Base-by-base conservation (phyloP, 2,113 vertebrate species). In the Corvus moneduloides region DNA sequence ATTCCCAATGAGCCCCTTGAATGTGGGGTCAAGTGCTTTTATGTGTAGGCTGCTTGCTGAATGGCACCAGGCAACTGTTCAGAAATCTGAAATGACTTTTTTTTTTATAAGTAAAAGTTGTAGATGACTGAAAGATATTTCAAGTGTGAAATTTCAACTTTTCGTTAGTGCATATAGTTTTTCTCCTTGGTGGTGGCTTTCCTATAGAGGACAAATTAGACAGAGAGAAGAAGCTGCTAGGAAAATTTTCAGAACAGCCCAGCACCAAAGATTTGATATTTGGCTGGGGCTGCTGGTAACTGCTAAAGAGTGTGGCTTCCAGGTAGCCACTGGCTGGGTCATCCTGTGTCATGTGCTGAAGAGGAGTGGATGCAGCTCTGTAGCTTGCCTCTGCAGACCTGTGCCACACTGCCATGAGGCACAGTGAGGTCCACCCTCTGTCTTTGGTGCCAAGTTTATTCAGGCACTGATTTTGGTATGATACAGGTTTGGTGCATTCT, bases 391-490 rank as follows among this genome's bases (percentile, higher is more conserved):
- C 44, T 72, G 58, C 56, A 79, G 35, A 75, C 6, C 30, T 39
- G 17, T 2, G 2, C 27, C 16, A 12, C 1, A 0, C 10, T 37
- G 33, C 43, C 13, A 7, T 11, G 33, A 71, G 59, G 16, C 16
- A 78, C 24, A 7, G 18, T 1, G 13, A 58, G 35, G 23, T 12
- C 28, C 17, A 35, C 10, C 16, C 39, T 66, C 32, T 41, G 11
- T 35, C 72, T 66, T 63, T 12, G 4, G 15, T 51, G 48, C 8
- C 44, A 33, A 7, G 10, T 22, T 62, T 46, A 41, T 30, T 69
- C 11, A 11, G 54, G 18, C 19, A 13, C 5, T 49, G 30, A 43
- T 63, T 77, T 46, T 33, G 9, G 16, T 51, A 5, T 0, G 17
- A 16, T 20, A 51, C 8, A 55, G 35, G 33, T 37, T 68, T 87